phyloP scores from a whole-genome alignment of 1,140 invertebrate genomes.

The Apis laboriosa region DNA sequence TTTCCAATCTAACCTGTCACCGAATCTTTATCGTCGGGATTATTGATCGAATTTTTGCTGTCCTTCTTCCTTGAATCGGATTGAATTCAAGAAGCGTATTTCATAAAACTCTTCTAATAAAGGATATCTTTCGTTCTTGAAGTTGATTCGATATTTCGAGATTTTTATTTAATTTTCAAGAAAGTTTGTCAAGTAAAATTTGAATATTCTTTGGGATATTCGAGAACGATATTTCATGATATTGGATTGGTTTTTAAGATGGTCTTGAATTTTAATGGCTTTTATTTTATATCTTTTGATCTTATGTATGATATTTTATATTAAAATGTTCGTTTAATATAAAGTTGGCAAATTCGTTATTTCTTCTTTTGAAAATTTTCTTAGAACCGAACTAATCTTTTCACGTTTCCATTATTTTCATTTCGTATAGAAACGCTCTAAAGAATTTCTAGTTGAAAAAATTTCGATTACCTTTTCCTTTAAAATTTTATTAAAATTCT shows the following conservation, averaged over 20 bases:
- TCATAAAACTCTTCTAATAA: background rate
- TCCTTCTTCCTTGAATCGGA: background rate
- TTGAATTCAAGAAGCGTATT: background rate
- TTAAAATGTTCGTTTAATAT: too few species aligned
- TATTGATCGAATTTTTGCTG: constrained; percentile 3
- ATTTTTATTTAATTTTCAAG: too few species aligned
- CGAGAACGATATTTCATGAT: background rate
- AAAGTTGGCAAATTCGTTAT: background rate
- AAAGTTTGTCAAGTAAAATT: background rate
- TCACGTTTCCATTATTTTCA: background rate
- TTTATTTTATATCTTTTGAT: too few species aligned
- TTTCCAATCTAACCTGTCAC: constrained; percentile 17
- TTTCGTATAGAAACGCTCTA: too few species aligned
- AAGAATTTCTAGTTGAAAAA: background rate
- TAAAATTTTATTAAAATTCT: constrained; percentile 1
- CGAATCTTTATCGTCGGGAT: constrained; percentile 15
- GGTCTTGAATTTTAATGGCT: too few species aligned
- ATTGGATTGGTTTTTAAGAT: too few species aligned
- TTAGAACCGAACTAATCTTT: background rate
- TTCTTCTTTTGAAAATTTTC: background rate
- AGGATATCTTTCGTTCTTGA: background rate
- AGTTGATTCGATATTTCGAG: background rate
- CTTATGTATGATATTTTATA: too few species aligned
- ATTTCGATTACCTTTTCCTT: background rate
- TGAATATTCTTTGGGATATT: background rate